phyloP scores from a whole-genome alignment of 2,888 invertebrate species.

The Eupithecia exiguata region DNA sequence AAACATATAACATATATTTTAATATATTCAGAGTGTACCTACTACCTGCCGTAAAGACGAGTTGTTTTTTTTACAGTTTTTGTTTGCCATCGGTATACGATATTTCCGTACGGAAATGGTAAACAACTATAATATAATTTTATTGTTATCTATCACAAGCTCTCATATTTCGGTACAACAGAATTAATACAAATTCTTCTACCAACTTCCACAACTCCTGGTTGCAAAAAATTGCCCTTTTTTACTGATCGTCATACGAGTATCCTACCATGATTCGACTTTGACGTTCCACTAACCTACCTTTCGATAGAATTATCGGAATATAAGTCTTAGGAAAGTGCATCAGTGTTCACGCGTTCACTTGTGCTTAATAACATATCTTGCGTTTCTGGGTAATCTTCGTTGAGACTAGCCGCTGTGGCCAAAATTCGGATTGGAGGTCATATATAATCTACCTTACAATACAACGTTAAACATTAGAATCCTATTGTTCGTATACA shows the following conservation, averaged over 20 bases:
- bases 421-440: no score
- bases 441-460: background rate
- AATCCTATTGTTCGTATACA: slow-evolving; percentile 52
- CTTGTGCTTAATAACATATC: no score
- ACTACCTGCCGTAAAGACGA: background rate
- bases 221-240: background rate
- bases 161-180: background rate
- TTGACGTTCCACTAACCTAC: background rate
- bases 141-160: background rate
- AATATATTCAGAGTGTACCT: background rate
- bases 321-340: no score
- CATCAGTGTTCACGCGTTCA: no score
- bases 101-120: background rate
- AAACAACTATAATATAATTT: background rate
- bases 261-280: slow-evolving; percentile 22
- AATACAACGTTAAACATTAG: background rate
- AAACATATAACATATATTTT: background rate
- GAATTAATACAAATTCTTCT: background rate
- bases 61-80: background rate
- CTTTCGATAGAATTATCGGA: no score
- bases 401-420: no score
- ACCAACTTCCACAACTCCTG: background rate
- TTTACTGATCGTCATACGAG: no score
- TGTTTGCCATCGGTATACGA: background rate
- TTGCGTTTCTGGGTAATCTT: no score